These are phyloP conservation scores for Struthidea cinerea DNA, from an alignment of 2,113 vertebrate genomes.

Conservation along the genomic window DNA sequence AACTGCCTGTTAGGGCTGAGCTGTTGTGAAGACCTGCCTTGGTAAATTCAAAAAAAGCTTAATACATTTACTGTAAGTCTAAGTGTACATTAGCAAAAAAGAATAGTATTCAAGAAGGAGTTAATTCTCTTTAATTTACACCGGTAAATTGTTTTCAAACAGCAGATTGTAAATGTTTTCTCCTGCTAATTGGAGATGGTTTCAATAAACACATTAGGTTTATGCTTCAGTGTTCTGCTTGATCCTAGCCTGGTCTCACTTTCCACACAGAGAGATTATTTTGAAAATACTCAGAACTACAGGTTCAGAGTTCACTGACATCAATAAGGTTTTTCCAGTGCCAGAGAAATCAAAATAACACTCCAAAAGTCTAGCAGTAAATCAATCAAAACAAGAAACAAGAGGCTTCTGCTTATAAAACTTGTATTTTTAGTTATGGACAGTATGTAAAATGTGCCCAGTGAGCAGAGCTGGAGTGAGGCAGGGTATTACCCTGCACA, in stretches of 20 bases:
- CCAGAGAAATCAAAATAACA: neutral
- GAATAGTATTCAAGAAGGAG: neutral
- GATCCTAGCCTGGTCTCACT: neutral
- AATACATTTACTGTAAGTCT: neutral
- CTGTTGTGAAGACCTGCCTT: neutral
- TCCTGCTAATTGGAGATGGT: neutral
- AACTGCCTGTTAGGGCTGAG: neutral
- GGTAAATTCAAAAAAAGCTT: neutral
- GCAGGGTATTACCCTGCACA: neutral
- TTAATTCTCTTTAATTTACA: neutral
- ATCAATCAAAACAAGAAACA: neutral
- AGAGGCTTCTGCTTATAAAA: neutral
- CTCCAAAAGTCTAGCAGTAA: neutral
- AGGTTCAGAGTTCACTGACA: neutral
- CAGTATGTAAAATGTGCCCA: neutral
- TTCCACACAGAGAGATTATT: neutral
- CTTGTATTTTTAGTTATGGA: neutral
- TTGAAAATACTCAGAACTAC: neutral
- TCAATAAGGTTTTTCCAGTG: neutral
- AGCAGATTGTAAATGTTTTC: neutral
- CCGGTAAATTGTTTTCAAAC: neutral
- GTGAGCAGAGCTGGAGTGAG: neutral
- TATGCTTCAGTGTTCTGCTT: neutral
- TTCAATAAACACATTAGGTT: neutral
- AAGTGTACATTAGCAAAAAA: neutral